Evolutionary conservation across 37 sponge, comb jelly and placozoan genomes (phyloP).

Genomic region (Cladorhizidae sp.): DNA sequence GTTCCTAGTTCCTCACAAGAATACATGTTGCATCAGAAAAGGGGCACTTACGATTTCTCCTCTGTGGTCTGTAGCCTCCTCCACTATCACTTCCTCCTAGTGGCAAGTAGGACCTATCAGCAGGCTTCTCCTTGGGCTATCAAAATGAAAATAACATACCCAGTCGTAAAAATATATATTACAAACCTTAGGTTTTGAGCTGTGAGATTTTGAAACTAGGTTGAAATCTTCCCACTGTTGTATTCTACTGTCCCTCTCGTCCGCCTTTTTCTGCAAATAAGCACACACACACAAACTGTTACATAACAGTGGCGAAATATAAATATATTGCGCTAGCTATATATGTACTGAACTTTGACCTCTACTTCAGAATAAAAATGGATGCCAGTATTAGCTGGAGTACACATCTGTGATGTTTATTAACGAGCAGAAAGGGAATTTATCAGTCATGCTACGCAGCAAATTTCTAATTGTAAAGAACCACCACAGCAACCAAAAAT

Average conservation of each 20-base stretch:
- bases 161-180: neutral
- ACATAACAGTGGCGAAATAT: neutral
- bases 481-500: too few relatives aligned
- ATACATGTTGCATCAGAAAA: neutral
- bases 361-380: too few relatives aligned
- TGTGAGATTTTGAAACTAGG: constrained; percentile 37
- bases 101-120: constrained; percentile 38
- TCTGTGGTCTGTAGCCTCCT: constrained; percentile 49
- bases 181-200: constrained; percentile 25
- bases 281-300: neutral
- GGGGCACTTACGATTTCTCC: constrained; percentile 31
- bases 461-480: too few relatives aligned
- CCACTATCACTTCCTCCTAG: constrained; percentile 59
- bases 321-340: neutral
- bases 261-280: constrained; percentile 35
- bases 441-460: too few relatives aligned
- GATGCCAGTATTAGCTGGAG: too few relatives aligned
- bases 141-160: neutral
- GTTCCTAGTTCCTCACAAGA: neutral
- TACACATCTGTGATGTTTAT: too few relatives aligned
- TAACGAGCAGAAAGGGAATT: too few relatives aligned
- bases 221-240: constrained; percentile 72
- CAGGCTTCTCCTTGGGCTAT: neutral
- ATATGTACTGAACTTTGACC: too few relatives aligned
- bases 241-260: constrained; percentile 57